Conservation (phyloP, 2,797 vertebrate species). For the Gambelia wislizenii region DNA sequence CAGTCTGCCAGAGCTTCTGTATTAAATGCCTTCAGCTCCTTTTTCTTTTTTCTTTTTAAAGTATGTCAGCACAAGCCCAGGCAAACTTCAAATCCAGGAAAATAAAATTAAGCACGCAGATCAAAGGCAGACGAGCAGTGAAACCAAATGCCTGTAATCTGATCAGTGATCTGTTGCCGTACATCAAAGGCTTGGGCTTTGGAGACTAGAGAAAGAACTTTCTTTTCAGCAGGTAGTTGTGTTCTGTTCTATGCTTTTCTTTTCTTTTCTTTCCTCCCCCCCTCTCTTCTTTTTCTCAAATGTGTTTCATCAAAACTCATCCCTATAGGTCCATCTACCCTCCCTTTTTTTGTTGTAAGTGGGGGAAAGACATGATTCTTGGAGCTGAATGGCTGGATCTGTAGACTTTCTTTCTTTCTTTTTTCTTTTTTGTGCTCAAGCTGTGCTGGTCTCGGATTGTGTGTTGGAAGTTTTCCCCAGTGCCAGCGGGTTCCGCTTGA, state of each 20-base stretch:
- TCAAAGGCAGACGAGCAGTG: slow-evolving; percentile 88
- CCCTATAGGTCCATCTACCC: slow-evolving; percentile 31
- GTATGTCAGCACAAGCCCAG: slow-evolving; percentile 81
- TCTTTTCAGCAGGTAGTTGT: slow-evolving; percentile 74
- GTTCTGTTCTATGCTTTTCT: slow-evolving; percentile 50
- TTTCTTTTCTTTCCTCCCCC: too few species aligned
- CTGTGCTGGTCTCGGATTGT: slow-evolving; percentile 74
- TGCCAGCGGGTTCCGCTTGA: slow-evolving; percentile 83
- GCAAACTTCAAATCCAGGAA: slow-evolving; percentile 82
- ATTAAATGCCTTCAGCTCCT: slow-evolving; percentile 72
- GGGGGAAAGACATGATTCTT: slow-evolving; percentile 55
- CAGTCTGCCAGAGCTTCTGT: slow-evolving; percentile 68
- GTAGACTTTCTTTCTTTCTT: slow-evolving; percentile 40
- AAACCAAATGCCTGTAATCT: slow-evolving; percentile 87
- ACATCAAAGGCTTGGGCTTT: slow-evolving; percentile 85
- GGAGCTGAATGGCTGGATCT: slow-evolving; percentile 72
- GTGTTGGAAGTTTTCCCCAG: slow-evolving; percentile 81
- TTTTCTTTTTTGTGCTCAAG: slow-evolving; percentile 71
- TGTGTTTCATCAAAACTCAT: slow-evolving; percentile 69
- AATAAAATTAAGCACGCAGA: slow-evolving; percentile 85
- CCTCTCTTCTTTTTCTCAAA: slow-evolving; percentile 45
- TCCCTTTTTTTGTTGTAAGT: slow-evolving; percentile 12
- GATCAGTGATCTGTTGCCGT: slow-evolving; percentile 84
- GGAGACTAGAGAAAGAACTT: slow-evolving; percentile 62
- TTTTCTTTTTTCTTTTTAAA: slow-evolving; percentile 36